phyloP scores from a whole-genome alignment of 1,140 invertebrate genomes.

The Brachionus sp. region DNA sequence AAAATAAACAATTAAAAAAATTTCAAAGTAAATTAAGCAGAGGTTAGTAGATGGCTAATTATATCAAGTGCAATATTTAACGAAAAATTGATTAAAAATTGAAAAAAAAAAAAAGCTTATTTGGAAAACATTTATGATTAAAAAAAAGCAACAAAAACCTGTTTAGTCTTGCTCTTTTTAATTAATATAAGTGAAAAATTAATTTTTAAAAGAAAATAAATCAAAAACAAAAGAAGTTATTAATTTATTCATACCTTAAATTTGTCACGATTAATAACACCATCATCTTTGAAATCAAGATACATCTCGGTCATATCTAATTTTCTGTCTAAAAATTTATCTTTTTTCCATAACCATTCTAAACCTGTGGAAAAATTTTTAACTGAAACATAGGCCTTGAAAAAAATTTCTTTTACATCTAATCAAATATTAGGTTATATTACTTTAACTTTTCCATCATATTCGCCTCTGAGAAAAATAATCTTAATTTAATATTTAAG shows the following conservation, averaged over 20 bases:
- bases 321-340: constrained; percentile 64
- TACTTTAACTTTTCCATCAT: constrained; percentile 27
- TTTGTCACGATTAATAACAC: constrained; percentile 21
- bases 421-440: neutral
- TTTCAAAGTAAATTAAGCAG: neutral
- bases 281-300: constrained; percentile 58
- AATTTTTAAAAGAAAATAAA: too few species aligned
- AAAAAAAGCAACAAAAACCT: neutral
- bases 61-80: neutral
- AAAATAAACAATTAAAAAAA: neutral
- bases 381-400: constrained; percentile 8
- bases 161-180: neutral
- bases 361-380: constrained; percentile 62
- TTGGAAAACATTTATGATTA: neutral
- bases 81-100: neutral
- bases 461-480: constrained; percentile 3
- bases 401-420: neutral
- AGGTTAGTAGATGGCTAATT: neutral
- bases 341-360: constrained; percentile 64
- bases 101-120: neutral
- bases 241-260: neutral
- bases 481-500: neutral
- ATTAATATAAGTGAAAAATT: neutral
- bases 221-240: neutral
- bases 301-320: constrained; percentile 68